These are phyloP conservation scores for Daphoenositta chrysoptera DNA, from an alignment of 2,113 vertebrate genomes.

Conservation along the genomic window DNA sequence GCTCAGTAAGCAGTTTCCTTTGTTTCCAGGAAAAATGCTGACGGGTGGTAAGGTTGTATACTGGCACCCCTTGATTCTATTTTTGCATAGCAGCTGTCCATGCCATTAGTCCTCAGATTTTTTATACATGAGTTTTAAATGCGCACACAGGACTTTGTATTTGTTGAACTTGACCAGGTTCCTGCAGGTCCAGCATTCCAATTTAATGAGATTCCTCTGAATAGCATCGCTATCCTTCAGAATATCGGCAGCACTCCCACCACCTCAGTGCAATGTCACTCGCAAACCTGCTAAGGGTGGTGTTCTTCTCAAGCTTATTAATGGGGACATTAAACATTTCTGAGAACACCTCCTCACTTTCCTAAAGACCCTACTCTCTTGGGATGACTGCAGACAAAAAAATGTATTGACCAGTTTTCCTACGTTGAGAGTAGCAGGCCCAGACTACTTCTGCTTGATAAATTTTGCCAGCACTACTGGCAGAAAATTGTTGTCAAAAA, in stretches of 20 bases:
- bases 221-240: not conserved
- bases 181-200: not conserved
- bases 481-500: not conserved
- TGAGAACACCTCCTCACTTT: not conserved
- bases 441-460: not conserved
- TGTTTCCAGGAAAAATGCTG: not conserved
- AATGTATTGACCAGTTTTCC: not conserved
- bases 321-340: not conserved
- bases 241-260: fast-evolving
- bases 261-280: not conserved
- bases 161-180: not conserved
- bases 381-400: not conserved
- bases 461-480: not conserved
- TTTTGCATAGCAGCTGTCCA: not conserved
- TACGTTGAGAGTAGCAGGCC: not conserved
- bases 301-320: not conserved
- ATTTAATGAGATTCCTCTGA: not conserved
- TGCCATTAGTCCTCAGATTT: no score
- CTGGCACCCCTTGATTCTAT: not conserved
- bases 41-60: not conserved
- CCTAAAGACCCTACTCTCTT: not conserved
- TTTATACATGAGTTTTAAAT: not conserved
- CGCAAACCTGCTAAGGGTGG: not conserved
- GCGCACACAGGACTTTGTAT: not conserved
- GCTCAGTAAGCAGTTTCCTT: not conserved